A percentile compares a stretch with the other conserved stretches of the same genome.
Evolutionary conservation across 2,888 invertebrate genomes (phyloP).

Genomic region (Melangyna quadrimaculata): DNA sequence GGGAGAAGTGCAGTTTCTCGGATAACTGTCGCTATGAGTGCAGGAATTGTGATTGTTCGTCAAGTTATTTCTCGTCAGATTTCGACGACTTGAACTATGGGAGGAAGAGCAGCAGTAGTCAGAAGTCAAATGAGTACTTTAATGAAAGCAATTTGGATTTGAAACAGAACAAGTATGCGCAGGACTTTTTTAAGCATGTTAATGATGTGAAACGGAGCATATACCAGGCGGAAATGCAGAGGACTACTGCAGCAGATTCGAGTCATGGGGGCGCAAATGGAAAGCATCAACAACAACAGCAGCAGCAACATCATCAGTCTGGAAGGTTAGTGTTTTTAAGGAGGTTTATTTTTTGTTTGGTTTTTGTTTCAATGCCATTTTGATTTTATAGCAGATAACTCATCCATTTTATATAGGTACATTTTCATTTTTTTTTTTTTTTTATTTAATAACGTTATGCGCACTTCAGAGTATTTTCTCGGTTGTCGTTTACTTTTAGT

Average conservation of each 20-base stretch:
- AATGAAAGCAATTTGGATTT: constrained; percentile 75
- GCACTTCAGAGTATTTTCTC: too few relatives aligned
- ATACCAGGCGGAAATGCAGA: constrained; percentile 79
- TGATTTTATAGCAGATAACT: not conserved
- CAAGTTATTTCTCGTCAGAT: constrained; percentile 81
- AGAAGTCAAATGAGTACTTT: constrained; percentile 74
- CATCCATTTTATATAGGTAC: too few relatives aligned
- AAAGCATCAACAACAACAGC: constrained; percentile 20
- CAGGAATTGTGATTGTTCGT: constrained; percentile 80
- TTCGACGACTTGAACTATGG: constrained; percentile 80
- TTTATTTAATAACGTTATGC: too few relatives aligned
- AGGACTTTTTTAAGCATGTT: constrained; percentile 81
- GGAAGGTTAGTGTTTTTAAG: constrained; percentile 44
- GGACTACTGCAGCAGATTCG: constrained; percentile 74
- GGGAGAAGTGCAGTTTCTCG: constrained; percentile 80
- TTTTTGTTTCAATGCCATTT: not conserved
- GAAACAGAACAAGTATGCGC: constrained; percentile 80
- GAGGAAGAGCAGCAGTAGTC: constrained; percentile 65
- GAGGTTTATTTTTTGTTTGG: not conserved
- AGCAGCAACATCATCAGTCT: constrained; percentile 36
- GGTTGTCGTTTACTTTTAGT: too few relatives aligned
- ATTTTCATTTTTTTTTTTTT: too few relatives aligned
- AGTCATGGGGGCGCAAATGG: constrained; percentile 49
- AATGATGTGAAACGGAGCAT: constrained; percentile 81
- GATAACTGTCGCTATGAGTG: constrained; percentile 81